phyloP scores from a whole-genome alignment of 2,113 vertebrate genomes.

The Hippopotamus amphibius region DNA sequence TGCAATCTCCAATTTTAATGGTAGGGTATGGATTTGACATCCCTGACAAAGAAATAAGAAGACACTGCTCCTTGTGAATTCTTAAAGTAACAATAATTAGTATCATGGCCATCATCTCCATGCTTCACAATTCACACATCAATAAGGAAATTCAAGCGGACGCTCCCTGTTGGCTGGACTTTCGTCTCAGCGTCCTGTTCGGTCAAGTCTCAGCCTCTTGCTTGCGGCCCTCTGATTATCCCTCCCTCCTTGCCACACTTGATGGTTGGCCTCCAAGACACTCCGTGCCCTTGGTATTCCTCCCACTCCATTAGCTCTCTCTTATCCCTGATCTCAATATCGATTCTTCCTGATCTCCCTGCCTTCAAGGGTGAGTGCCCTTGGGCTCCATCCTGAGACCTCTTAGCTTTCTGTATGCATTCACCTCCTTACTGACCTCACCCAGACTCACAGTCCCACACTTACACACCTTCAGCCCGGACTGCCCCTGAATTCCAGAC shows the following conservation, averaged over 20 bases:
- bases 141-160: background rate
- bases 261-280: background rate
- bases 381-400: background rate
- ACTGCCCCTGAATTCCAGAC: background rate
- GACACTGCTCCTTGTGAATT: conserved; percentile 44
- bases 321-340: background rate
- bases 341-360: background rate
- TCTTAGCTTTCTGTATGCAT: background rate
- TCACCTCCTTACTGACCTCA: background rate
- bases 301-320: background rate
- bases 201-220: background rate
- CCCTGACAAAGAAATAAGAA: conserved; percentile 80
- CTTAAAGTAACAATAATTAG: conserved; percentile 75
- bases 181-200: background rate
- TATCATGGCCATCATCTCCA: conserved; percentile 32
- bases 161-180: background rate
- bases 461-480: background rate
- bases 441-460: background rate
- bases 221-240: background rate
- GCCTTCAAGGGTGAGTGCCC: background rate
- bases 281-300: background rate
- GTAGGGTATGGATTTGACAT: conserved; percentile 77
- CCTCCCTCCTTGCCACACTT: background rate
- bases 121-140: conserved; percentile 13
- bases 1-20: conserved; percentile 82